Conservation (phyloP, 2,113 vertebrate species). For the Junco hyemalis region DNA sequence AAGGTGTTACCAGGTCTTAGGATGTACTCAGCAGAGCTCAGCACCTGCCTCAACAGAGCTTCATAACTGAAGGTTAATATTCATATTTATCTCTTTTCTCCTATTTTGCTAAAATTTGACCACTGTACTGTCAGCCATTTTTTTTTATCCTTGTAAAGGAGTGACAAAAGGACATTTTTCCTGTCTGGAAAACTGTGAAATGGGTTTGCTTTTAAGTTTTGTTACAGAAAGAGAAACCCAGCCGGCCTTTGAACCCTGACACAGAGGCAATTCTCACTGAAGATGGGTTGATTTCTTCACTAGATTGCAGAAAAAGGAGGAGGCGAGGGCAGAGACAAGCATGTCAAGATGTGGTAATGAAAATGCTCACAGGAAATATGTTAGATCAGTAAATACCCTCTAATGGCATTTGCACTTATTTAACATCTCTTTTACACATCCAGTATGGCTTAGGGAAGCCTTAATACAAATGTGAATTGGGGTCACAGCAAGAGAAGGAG, state of each 20-base stretch:
- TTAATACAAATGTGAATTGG: neutral
- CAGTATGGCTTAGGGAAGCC: neutral
- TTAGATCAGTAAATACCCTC: conserved; percentile 27
- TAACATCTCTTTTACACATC: conserved; percentile 9
- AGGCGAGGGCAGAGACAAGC: neutral
- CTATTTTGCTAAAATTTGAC: neutral
- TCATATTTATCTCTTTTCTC: neutral
- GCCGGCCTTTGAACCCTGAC: neutral
- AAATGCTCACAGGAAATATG: neutral
- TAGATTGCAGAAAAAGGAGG: neutral
- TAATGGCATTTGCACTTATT: conserved; percentile 42
- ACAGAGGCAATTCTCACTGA: conserved; percentile 24
- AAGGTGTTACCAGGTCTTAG: neutral
- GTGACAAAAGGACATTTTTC: neutral
- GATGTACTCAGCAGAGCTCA: neutral
- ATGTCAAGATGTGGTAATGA: conserved; percentile 19
- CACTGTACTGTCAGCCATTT: neutral
- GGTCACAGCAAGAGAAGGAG: neutral
- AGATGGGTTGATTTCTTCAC: neutral
- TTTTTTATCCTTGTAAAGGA: neutral
- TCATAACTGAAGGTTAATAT: neutral
- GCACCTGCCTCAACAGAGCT: neutral
- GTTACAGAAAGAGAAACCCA: neutral
- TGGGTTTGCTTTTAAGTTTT: neutral
- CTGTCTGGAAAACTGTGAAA: neutral